These are phyloP conservation scores for Amyelois transitella DNA, from an alignment of 1,140 invertebrate species.

Conservation along the genomic window DNA sequence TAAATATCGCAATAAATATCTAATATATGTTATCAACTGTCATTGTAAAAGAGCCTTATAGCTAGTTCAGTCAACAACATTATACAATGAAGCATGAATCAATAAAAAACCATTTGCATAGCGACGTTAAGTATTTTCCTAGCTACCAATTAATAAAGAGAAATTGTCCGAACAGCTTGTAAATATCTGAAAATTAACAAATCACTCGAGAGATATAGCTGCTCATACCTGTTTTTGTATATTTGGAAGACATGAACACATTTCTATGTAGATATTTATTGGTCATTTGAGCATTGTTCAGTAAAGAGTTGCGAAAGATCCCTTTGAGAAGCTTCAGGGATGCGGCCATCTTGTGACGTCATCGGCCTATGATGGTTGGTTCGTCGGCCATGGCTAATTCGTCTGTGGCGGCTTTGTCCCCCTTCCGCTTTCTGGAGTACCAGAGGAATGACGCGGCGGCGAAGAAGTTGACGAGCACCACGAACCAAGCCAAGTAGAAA, in stretches of 20 bases:
- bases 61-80: too few species aligned
- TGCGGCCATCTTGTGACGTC: constrained; percentile 41
- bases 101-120: too few species aligned
- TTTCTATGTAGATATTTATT: constrained; percentile 49
- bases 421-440: constrained; percentile 88
- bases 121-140: too few species aligned
- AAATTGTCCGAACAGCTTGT: constrained; percentile 15
- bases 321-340: constrained; percentile 28
- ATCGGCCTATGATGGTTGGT: constrained; percentile 88
- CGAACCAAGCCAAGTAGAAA: constrained; percentile 86
- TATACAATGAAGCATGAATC: too few species aligned
- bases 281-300: constrained; percentile 71
- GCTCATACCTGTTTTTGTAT: constrained; percentile 12
- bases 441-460: constrained; percentile 84
- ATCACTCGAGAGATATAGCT: not conserved
- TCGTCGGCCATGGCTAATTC: constrained; percentile 89
- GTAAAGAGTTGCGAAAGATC: constrained; percentile 46
- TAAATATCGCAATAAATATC: too few species aligned
- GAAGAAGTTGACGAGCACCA: constrained; percentile 82
- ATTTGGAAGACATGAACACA: constrained; percentile 59
- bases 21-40: too few species aligned
- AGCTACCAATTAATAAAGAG: too few species aligned
- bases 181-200: too few species aligned
- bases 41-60: too few species aligned
- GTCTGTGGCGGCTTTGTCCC: constrained; percentile 85